These are phyloP conservation scores for Dunckerocampus dactyliophorus DNA, from an alignment of 2,113 vertebrate genomes.

Conservation along the genomic window DNA sequence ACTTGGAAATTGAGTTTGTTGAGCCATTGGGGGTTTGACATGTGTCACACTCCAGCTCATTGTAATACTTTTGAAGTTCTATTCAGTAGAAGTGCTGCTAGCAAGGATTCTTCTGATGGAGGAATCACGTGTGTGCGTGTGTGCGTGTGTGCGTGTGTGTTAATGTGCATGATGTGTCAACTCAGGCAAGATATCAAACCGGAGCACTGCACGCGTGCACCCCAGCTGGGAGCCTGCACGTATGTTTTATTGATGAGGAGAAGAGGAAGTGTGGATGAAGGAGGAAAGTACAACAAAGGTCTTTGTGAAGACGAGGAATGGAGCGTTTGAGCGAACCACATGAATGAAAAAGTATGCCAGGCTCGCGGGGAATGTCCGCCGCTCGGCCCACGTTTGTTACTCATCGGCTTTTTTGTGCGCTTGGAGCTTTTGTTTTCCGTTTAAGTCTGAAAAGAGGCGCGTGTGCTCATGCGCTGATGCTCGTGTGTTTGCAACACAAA, in stretches of 20 bases:
- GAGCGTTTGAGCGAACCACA: conserved; percentile 20
- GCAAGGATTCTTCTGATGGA: conserved; percentile 21
- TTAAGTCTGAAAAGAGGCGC: conserved; percentile 35
- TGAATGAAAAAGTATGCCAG: conserved; percentile 39
- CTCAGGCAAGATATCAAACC: conserved; percentile 38
- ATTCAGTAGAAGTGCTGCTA: neutral
- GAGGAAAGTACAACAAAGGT: conserved; percentile 19
- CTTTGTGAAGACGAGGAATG: conserved; percentile 20
- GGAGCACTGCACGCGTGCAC: conserved; percentile 17
- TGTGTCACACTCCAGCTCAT: conserved; percentile 37
- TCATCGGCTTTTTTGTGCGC: conserved; percentile 17
- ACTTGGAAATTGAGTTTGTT: conserved; percentile 37
- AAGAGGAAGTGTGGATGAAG: conserved; percentile 44
- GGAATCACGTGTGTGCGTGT: conserved; percentile 10
- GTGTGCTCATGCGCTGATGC: conserved; percentile 22
- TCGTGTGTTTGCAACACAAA: conserved; percentile 31
- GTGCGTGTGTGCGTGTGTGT: conserved; percentile 13
- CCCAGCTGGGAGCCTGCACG: conserved; percentile 38
- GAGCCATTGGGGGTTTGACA: conserved; percentile 31
- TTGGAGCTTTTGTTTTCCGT: conserved; percentile 32
- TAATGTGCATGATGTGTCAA: conserved; percentile 12
- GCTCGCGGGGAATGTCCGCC: conserved; percentile 48
- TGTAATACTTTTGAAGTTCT: conserved; percentile 48
- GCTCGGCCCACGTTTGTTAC: conserved; percentile 12
- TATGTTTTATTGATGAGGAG: conserved; percentile 62